Evolutionary conservation across 1,140 invertebrate genomes (phyloP).

Genomic region (Oscheius sp.): DNA sequence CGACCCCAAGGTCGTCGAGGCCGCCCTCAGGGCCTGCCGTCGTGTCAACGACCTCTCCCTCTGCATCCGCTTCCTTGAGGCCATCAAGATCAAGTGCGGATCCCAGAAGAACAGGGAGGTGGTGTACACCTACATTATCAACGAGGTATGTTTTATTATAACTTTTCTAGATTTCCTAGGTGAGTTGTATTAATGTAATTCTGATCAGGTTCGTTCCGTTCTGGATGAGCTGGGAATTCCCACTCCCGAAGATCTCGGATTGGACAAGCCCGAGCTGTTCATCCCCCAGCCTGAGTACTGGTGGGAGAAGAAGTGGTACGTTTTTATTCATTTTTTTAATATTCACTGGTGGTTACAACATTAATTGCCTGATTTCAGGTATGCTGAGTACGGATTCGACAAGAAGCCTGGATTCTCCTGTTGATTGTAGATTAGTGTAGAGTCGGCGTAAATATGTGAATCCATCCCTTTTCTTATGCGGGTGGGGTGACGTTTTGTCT

Average conservation of each 20-base stretch:
- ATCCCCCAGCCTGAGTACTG: conserved; percentile 57
- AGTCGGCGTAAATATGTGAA: conserved; percentile 24
- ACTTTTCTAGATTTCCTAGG: too few species aligned
- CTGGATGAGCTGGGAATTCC: conserved; percentile 86
- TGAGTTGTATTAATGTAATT: too few species aligned
- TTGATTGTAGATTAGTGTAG: conserved; percentile 31
- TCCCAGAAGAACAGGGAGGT: conserved; percentile 62
- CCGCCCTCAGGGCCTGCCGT: conserved; percentile 86
- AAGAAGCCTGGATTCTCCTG: conserved; percentile 56
- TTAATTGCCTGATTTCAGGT: conserved; percentile 38
- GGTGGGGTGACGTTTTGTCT: too few species aligned
- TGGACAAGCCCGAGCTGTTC: conserved; percentile 88
- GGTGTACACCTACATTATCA: conserved; percentile 55
- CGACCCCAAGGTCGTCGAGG: conserved; percentile 85
- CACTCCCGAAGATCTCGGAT: conserved; percentile 91
- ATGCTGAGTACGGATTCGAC: conserved; percentile 55
- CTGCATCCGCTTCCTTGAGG: conserved; percentile 85
- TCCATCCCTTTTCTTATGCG: not conserved
- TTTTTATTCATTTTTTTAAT: conserved; percentile 24
- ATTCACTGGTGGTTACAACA: not conserved
- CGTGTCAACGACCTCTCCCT: conserved; percentile 88
- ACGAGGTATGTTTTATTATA: conserved; percentile 46
- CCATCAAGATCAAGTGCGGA: conserved; percentile 85
- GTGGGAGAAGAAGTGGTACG: conserved; percentile 59
- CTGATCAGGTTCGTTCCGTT: conserved; percentile 70